A percentile compares a stretch with the other conserved stretches of the same genome.
Conservation (phyloP, 2,888 invertebrate species). For the Melipona beecheii region DNA sequence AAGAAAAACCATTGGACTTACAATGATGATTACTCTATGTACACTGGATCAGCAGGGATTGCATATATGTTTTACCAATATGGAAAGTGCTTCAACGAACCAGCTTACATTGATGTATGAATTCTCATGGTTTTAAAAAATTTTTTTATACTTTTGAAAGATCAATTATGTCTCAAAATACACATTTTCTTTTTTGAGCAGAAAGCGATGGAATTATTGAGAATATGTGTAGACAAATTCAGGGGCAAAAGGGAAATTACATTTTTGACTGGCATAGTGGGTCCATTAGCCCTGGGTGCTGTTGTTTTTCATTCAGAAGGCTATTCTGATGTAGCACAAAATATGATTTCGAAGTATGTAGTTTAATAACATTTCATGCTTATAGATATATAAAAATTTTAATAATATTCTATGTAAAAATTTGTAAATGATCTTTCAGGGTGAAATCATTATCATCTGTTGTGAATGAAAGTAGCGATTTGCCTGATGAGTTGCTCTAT, state of each 20-base stretch:
- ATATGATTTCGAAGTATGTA: constrained; percentile 85
- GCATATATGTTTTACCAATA: constrained; percentile 88
- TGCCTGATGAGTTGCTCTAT: constrained; percentile 93
- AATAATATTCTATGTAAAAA: constrained; percentile 2
- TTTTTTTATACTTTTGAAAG: not conserved
- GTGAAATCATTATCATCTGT: constrained; percentile 86
- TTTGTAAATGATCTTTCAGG: constrained; percentile 82
- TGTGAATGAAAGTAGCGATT: constrained; percentile 85
- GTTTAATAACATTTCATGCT: not conserved
- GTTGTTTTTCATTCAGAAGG: constrained; percentile 87
- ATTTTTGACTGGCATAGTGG: constrained; percentile 89
- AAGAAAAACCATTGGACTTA: constrained; percentile 83
- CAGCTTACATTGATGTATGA: constrained; percentile 74
- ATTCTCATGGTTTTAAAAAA: not conserved
- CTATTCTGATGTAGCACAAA: constrained; percentile 85
- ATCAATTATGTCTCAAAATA: not conserved
- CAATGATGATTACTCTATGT: constrained; percentile 87
- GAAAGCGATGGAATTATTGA: constrained; percentile 84
- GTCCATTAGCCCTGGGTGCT: constrained; percentile 88
- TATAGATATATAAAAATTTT: constrained; percentile 15
- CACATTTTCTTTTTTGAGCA: constrained; percentile 69
- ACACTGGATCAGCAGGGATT: constrained; percentile 91
- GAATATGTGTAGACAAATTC: constrained; percentile 83
- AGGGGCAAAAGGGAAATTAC: constrained; percentile 85
- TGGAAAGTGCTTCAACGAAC: constrained; percentile 77